Base-by-base conservation (phyloP, 2,888 invertebrate genomes). In the Chorisops tibialis region DNA sequence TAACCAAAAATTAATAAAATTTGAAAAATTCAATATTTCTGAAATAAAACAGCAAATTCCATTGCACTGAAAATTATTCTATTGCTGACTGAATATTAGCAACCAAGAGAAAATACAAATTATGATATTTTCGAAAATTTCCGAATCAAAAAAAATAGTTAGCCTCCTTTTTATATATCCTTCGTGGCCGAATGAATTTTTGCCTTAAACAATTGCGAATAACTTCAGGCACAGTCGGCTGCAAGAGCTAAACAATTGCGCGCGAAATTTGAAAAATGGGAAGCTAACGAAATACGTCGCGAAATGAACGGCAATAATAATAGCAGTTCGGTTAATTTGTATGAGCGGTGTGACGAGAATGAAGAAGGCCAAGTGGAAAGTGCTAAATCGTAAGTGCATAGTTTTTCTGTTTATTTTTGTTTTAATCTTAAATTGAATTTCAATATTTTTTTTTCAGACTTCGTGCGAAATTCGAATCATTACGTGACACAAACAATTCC, bases 241-340 rank as follows among this genome's bases (percentile, higher is more conserved):
- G 93, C 91, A 0, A 85, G 91, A 67, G 93, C 94, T 18, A 91
- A 88, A 75, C 87, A 89, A 66, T 81, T 95, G 72, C 85, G 91
- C 69, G 91, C 87, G 65, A 91, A 93, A 74, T 95, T 94, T 79
- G 94, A 95, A 79, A 83, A 88, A 72, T 93, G 93, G 93, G 87
- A 88, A 72, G 83, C 85, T 2, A 81, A 83, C 50, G 88, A 87
- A 74, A 82, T 84, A 16, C 81, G 80, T 65, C 81, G 81, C 9
- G 83, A 86, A 74, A 69, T 80, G 69, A 68, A 79, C 74, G 75
- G 74, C 69, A 74, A 22, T 22, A 49, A 49, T 24, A 30, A 30
- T 9, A 52, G 21, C n/a, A 56, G 75, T 71, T 70, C 79, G 66
- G 73, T 75, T 60, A 78, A 78, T 65, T 72, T 79, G 37, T 75